phyloP scores from a whole-genome alignment of 2,113 vertebrate genomes.

The Egretta garzetta region DNA sequence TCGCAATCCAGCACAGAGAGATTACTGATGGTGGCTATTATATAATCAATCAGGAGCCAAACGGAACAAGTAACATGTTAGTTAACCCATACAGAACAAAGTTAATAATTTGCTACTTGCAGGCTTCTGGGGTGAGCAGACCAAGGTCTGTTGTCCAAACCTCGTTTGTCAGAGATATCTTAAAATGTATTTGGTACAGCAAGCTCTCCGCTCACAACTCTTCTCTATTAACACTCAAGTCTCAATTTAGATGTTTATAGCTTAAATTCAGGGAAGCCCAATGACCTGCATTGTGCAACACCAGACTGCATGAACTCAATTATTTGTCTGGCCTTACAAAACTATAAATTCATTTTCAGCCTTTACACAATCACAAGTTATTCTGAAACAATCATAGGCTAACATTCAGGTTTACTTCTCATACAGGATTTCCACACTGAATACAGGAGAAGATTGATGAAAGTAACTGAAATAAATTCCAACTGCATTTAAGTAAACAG shows the following conservation, averaged over 20 bases:
- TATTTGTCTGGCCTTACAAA: background rate
- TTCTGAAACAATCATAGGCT: background rate
- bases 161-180: background rate
- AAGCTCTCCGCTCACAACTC: background rate
- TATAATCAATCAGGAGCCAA: slow-evolving; percentile 26
- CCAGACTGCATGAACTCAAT: background rate
- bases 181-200: background rate
- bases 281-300: background rate
- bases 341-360: background rate
- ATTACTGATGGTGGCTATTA: background rate
- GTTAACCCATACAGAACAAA: slow-evolving; percentile 33
- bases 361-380: background rate
- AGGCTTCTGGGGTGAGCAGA: background rate
- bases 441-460: background rate
- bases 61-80: background rate
- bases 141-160: slow-evolving; percentile 1
- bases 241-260: background rate
- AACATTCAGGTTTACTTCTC: background rate
- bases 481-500: background rate
- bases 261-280: background rate
- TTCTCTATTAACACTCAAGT: background rate
- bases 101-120: slow-evolving; percentile 32
- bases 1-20: slow-evolving; percentile 30
- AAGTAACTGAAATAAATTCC: background rate
- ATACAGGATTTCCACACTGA: background rate